Evolutionary conservation across 2,797 vertebrate genomes (phyloP), one percentile per base, ranked within the genome.

Genomic region (Xyrichtys novacula): DNA sequence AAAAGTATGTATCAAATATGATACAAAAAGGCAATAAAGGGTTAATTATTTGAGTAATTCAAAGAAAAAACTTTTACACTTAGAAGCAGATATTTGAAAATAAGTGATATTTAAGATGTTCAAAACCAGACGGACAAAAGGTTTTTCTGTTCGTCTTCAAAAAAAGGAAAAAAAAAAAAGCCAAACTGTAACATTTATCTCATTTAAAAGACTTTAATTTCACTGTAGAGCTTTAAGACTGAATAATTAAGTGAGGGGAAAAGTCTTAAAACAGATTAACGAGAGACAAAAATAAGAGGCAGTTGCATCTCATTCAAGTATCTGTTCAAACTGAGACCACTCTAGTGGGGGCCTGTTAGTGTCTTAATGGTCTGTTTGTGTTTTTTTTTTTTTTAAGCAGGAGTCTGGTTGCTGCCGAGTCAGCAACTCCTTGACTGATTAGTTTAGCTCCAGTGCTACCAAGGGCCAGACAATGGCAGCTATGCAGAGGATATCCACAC

Each of bases 391-490:
- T n/a, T n/a, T n/a, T n/a, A n/a, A 71, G 56, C 38, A 59, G 17
- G 15, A 46, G 46, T 55, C 66, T 58, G 68, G 17, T 65, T 81
- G 78, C 71, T 81, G 88, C 80, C 83, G 69, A 88, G 83, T 90
- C 86, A 89, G 88, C 89, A 91, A 78, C 82, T 89, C 83, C 71
- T 75, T 82, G 83, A 86, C 82, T 89, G 88, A 89, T 91, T 87
- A 85, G 84, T 85, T 89, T 83, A 88, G 80, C 73, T 76, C 65
- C 75, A 86, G 81, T 72, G 78, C 70, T 55, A 75, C 72, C 74
- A 80, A 54, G 46, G 63, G 48, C 56, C 81, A 64, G 44, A 91
- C 88, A 86, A 89, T 75, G 53, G 85, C 54, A 67, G 75, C 84
- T 65, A 88, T 48, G 80, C 54, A 71, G 81, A 61, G 83, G 85